Base-by-base conservation (phyloP, 2,888 invertebrate species). In the Tillus elongatus region DNA sequence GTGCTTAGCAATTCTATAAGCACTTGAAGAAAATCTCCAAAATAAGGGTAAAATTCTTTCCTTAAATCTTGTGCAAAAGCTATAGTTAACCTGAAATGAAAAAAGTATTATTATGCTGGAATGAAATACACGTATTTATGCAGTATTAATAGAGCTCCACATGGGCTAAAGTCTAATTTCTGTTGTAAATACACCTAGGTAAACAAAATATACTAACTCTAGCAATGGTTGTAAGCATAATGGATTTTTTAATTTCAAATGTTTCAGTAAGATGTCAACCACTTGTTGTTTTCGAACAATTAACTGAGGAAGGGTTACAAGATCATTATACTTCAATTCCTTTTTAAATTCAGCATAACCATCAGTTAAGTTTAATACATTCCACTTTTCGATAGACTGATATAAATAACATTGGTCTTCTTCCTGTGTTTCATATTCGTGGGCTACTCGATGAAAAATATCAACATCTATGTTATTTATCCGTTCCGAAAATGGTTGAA, bases 11-110 rank as follows among this genome's bases (percentile, higher is more conserved):
- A 69, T 44, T 74, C 73, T 16, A 89, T 78, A 10, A 93, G 69
- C 12, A 79, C 70, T 40, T 78, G 72, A 9, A 93, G 69, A 53
- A 92, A 80, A 19, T 73, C 71, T 32, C 80, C 75, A 56, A 92
- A 95, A 52, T 87, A 76, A n/a, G 75, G 72, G 60, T 91, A 90
- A 60, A 95, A 93, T 40, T 95, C 91, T 53, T 80, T 78, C 46
- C 87, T 79, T 12, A 96, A 68, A 64, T 96, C 96, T 60, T 84
- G 80, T 3, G 89, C 87, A 35, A 91, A 60, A 6, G 91, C 87
- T 15, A 89, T 84, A 1, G 88, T 68, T 42, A 93, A 72, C 57
- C 89, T 90, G 55, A 36, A 68, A 66, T 38, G 49, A 49, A 45
- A 56, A 46, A 44, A 26, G 35, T 37, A 31, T 35, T 40, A 15